Base-by-base conservation (phyloP, 1,140 invertebrate species). In the Caenorhabditis latens region DNA sequence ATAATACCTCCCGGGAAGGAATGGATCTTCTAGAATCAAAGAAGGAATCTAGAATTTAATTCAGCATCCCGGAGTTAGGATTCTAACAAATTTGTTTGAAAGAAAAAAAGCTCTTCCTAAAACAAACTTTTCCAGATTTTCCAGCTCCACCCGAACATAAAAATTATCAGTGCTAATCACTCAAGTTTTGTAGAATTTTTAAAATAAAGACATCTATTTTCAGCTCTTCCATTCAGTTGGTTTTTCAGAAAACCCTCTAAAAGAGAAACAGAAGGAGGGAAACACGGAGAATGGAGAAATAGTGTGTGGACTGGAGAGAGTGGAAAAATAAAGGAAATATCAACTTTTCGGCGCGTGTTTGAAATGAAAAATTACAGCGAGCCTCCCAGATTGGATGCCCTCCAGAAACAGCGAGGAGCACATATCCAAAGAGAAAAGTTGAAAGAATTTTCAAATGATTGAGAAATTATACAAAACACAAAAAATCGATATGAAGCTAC, bases 341-440 rank as follows among this genome's bases (percentile, higher is more conserved):
- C 13, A 58, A 58, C 55, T 58, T 58, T 58, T 58, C 55, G 55
- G 55, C 55, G 55, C 55, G 55, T 19, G n/a, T 58, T 58, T n/a
- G 55, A 58, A 58, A 58, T 58, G n/a, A n/a, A n/a, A n/a, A n/a
- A n/a, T 16, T 58, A n/a, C 19, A 16, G 55, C 6, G 1, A 4
- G 50, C 14, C 55, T 14, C 14, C 14, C 13, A 14, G n/a, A 6
- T 58, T 3, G 55, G 4, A 58, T 19, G 1, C 0, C 55, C 4
- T 58, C 55, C 11, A 58, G 19, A 58, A 58, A 58, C 55, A 1
- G 6, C 4, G 4, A 19, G 19, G 55, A 58, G 11, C 19, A 19
- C 55, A 32, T 32, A 32, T 32, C 32, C 0, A 2, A 1, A 14
- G 13, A n/a, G 19, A 58, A 58, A 58, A n/a, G 0, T 19, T 0